A percentile compares a stretch with the other conserved stretches of the same genome.
These are phyloP conservation scores for Cephus spinipes DNA, from an alignment of 2,888 invertebrate species.

Conservation along the genomic window DNA sequence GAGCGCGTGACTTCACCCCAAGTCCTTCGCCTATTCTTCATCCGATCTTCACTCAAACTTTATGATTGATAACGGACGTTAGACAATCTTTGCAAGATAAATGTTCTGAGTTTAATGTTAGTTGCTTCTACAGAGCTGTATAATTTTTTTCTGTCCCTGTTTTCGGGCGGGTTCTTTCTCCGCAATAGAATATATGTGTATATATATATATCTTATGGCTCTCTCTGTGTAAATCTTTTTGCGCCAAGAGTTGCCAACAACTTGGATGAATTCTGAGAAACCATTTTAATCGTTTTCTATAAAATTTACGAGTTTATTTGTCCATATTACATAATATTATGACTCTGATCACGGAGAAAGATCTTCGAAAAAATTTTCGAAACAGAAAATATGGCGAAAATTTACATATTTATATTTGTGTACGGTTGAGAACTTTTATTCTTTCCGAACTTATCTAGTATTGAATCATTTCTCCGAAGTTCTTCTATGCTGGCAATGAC, in stretches of 20 bases:
- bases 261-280: not conserved
- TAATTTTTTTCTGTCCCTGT: not conserved
- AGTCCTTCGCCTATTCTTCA: slow-evolving; percentile 10
- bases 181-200: not conserved
- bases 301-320: not conserved
- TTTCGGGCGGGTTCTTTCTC: not conserved
- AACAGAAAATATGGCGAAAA: not conserved
- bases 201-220: not conserved
- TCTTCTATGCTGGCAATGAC: not conserved
- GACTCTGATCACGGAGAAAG: not conserved
- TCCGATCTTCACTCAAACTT: slow-evolving; percentile 19
- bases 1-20: not conserved
- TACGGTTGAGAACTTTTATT: not conserved
- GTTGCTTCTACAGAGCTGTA: slow-evolving; percentile 12
- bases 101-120: slow-evolving; percentile 20
- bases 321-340: not conserved
- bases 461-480: not conserved
- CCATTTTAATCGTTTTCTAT: not conserved
- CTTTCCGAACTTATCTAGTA: not conserved
- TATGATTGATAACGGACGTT: slow-evolving; percentile 21
- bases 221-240: not conserved
- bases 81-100: slow-evolving; percentile 18
- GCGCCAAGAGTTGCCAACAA: not conserved
- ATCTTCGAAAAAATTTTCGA: not conserved
- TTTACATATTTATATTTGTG: not conserved